Conservation (phyloP, 1,140 invertebrate genomes). For the Meloidogyne floridensis region DNA sequence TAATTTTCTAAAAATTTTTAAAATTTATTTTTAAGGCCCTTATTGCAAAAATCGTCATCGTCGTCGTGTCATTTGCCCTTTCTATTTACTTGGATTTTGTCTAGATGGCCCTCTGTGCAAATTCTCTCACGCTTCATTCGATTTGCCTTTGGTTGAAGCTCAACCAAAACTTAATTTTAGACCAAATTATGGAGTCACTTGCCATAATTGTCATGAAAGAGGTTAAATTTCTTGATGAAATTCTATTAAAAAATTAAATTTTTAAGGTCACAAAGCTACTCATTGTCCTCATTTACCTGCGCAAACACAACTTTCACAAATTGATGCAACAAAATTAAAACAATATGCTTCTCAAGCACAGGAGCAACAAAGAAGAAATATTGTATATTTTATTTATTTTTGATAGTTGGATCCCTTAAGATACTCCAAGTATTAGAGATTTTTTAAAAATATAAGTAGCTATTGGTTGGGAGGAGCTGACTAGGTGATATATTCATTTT, state of each 20-base stretch:
- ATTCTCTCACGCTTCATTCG: conserved; percentile 69
- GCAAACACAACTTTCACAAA: conserved; percentile 33
- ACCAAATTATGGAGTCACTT: conserved; percentile 48
- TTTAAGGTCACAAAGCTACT: conserved; percentile 43
- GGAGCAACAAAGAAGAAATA: conserved; percentile 1
- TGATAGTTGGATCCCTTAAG: too few relatives aligned
- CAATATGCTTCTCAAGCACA: conserved; percentile 27
- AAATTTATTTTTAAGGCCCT: conserved; percentile 72
- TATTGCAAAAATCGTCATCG: conserved; percentile 95
- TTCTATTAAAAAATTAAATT: background rate
- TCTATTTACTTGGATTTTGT: conserved; percentile 94
- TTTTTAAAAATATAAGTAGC: too few relatives aligned
- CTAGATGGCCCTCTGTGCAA: conserved; percentile 90
- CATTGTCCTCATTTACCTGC: conserved; percentile 62
- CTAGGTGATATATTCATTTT: too few relatives aligned
- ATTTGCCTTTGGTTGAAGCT: conserved; percentile 44
- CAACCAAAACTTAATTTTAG: conserved; percentile 24
- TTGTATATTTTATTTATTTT: conserved; percentile 27
- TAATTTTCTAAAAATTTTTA: background rate
- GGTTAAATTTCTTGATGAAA: conserved; percentile 38
- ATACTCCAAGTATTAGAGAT: too few relatives aligned
- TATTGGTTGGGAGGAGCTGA: too few relatives aligned
- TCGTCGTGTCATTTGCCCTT: conserved; percentile 88
- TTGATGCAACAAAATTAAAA: conserved; percentile 31
- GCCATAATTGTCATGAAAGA: conserved; percentile 64